A percentile compares a stretch with the other conserved stretches of the same genome.
phyloP scores from a whole-genome alignment of 1,140 invertebrate genomes.

The Drosophila ogumai region DNA sequence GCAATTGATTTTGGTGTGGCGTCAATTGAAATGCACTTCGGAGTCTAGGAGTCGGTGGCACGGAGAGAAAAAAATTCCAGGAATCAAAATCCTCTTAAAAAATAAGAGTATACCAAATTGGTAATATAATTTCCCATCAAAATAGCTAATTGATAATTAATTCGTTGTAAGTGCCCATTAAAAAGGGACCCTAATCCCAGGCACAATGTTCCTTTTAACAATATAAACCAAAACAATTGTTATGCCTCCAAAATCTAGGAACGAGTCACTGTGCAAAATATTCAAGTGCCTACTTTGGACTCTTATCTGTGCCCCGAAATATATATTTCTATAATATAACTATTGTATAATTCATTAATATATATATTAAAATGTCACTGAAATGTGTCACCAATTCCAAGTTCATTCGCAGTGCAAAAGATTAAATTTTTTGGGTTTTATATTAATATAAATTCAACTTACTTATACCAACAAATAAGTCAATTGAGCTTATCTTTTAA shows the following conservation, averaged over 20 bases:
- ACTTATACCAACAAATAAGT: not conserved
- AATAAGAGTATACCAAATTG: not conserved
- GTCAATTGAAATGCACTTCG: conserved; percentile 76
- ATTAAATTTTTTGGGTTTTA: not conserved
- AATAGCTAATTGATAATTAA: not conserved
- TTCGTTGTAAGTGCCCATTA: not conserved
- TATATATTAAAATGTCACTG: not conserved
- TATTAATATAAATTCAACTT: not conserved
- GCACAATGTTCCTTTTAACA: not conserved
- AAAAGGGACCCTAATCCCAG: not conserved
- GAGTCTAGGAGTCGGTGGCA: conserved; percentile 45
- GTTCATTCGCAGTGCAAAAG: not conserved
- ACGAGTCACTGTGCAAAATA: conserved; percentile 5
- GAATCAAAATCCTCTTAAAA: not conserved
- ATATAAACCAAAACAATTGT: conserved; percentile 2
- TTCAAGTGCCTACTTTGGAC: not conserved
- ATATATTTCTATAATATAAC: conserved; percentile 11
- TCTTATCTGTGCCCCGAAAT: conserved; percentile 11
- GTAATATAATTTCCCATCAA: not conserved
- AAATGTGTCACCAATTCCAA: conserved; percentile 13
- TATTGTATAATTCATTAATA: conserved; percentile 9
- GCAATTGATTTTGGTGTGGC: conserved; percentile 74
- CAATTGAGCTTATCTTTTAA: not conserved
- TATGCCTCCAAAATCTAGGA: not conserved
- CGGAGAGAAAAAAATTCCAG: conserved; percentile 18